Conservation (phyloP, 2,888 invertebrate genomes). For the Patella caerulea region DNA sequence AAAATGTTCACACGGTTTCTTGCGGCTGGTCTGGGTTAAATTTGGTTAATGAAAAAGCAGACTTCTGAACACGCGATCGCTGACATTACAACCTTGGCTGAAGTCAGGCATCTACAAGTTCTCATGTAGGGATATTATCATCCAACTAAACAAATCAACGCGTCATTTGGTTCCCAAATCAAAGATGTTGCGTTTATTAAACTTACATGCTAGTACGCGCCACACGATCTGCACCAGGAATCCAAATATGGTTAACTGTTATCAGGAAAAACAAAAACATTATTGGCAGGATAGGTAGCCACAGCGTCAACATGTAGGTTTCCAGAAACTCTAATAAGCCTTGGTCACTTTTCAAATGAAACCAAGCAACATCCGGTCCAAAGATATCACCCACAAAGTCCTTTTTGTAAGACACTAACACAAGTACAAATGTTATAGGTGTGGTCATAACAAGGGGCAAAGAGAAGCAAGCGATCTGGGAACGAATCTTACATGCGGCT, state of each 20-base stretch:
- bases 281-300: slow-evolving; percentile 42
- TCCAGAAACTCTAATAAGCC: slow-evolving; percentile 47
- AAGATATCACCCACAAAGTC: not conserved
- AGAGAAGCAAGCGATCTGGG: slow-evolving; percentile 15
- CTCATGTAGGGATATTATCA: too few species aligned
- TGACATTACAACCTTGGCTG: too few species aligned
- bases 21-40: too few species aligned
- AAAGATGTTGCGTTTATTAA: too few species aligned
- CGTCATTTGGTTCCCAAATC: too few species aligned
- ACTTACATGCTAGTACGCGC: slow-evolving; percentile 54
- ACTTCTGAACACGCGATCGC: too few species aligned
- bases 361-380: slow-evolving; percentile 75
- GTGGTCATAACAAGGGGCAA: slow-evolving; percentile 11
- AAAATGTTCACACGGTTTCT: too few species aligned
- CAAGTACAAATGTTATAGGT: not conserved
- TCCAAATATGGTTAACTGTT: slow-evolving; percentile 55
- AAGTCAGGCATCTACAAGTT: too few species aligned
- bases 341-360: slow-evolving; percentile 80
- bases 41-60: too few species aligned
- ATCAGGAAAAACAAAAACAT: slow-evolving; percentile 47
- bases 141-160: too few species aligned
- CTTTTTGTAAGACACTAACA: not conserved
- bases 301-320: slow-evolving; percentile 29
- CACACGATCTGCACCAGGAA: slow-evolving; percentile 48
- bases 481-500: slow-evolving; percentile 16